Evolutionary conservation across 2,113 vertebrate species (phyloP).

Genomic region (Miniopterus natalensis): DNA sequence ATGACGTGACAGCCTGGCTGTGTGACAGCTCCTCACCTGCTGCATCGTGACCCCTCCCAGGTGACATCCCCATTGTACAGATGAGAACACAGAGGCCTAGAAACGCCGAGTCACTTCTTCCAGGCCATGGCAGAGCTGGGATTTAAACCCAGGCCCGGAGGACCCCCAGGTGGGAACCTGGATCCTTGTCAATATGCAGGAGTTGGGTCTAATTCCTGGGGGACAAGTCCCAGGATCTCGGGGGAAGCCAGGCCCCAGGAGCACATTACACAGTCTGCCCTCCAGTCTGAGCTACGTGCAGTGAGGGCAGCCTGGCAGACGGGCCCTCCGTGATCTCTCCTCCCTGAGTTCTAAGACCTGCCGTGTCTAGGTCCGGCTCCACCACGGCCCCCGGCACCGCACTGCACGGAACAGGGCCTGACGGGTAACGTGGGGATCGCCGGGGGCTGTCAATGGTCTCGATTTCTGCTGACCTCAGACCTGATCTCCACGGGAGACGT

Average conservation of each 20-base stretch:
- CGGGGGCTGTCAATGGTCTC: neutral
- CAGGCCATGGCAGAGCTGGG: neutral
- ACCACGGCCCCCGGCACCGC: neutral
- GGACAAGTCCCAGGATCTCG: neutral
- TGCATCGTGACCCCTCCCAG: rapidly evolving
- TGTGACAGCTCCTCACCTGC: rapidly evolving
- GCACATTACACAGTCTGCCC: rapidly evolving
- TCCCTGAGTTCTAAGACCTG: neutral
- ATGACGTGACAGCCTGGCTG: neutral
- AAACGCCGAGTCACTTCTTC: neutral
- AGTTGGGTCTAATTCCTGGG: neutral
- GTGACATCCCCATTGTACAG: neutral
- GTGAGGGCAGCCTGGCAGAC: rapidly evolving
- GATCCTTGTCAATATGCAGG: rapidly evolving
- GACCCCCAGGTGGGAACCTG: rapidly evolving
- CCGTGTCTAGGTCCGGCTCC: too few species aligned
- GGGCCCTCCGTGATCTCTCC: too few species aligned
- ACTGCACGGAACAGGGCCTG: too few species aligned
- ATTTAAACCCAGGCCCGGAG: neutral
- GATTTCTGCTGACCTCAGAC: neutral
- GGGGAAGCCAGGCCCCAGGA: neutral
- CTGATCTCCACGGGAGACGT: rapidly evolving
- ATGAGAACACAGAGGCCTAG: neutral
- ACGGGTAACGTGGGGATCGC: rapidly evolving
- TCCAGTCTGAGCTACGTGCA: rapidly evolving